phyloP scores from a whole-genome alignment of 1,140 invertebrate species.

The Drosophila bifasciata region DNA sequence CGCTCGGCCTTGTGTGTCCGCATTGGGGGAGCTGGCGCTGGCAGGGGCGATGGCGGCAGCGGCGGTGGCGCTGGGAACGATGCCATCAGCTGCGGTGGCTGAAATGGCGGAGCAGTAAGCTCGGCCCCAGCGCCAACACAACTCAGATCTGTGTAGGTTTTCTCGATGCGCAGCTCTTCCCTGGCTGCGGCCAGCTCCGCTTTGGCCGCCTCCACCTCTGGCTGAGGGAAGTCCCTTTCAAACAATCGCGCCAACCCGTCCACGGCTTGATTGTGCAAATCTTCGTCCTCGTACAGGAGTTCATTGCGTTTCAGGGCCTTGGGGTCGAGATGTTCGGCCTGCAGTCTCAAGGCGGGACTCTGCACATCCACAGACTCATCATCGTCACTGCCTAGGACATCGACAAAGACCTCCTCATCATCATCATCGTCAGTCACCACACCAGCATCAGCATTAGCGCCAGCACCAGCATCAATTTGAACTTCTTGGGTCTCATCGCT shows the following conservation, averaged over 20 bases:
- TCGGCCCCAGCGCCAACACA: constrained; percentile 61
- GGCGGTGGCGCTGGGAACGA: too few relatives aligned
- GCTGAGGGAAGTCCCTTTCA: constrained; percentile 59
- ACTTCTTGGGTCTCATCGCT: constrained; percentile 12
- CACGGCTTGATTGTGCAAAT: constrained; percentile 75
- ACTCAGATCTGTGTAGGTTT: constrained; percentile 85
- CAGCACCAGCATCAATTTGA: constrained; percentile 11
- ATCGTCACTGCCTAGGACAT: constrained; percentile 53
- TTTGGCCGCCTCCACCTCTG: constrained; percentile 12
- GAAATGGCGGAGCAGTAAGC: background rate
- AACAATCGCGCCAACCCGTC: constrained; percentile 79
- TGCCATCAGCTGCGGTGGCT: constrained; percentile 53
- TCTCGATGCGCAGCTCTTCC: constrained; percentile 45
- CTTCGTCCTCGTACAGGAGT: constrained; percentile 76
- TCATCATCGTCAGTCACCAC: constrained; percentile 55
- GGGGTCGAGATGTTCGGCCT: constrained; percentile 24
- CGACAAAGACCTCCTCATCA: constrained; percentile 46
- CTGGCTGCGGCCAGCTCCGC: constrained; percentile 43
- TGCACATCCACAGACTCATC: constrained; percentile 40
- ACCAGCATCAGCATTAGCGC: constrained; percentile 44
- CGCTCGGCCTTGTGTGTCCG: constrained; percentile 83
- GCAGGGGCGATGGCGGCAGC: constrained; percentile 60
- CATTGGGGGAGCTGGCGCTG: constrained; percentile 1
- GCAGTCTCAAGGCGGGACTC: constrained; percentile 30
- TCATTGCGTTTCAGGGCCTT: constrained; percentile 73